Conservation (phyloP, 2,113 vertebrate genomes). For the Pygathrix nemaeus region DNA sequence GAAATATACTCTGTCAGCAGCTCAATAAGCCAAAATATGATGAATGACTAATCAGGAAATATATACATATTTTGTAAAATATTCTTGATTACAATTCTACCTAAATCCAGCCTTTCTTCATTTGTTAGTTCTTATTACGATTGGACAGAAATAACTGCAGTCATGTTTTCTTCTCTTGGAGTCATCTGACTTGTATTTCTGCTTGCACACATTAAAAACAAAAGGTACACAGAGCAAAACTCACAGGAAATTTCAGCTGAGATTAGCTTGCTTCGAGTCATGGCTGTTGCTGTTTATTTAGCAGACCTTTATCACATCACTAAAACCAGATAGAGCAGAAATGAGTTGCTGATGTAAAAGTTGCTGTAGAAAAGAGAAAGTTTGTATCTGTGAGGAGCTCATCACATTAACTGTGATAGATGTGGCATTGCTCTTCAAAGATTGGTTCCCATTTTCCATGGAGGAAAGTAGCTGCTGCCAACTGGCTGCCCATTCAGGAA, state of each 20-base stretch:
- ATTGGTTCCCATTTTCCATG: neutral
- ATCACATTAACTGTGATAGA: neutral
- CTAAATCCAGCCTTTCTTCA: slow-evolving; percentile 55
- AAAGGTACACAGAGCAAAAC: slow-evolving; percentile 7
- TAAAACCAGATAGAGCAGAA: slow-evolving; percentile 52
- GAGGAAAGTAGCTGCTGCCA: neutral
- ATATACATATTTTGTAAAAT: slow-evolving; percentile 56
- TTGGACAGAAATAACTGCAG: neutral
- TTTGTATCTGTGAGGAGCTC: neutral
- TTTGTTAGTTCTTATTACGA: slow-evolving; percentile 46
- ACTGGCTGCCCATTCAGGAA: neutral
- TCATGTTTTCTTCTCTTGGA: neutral
- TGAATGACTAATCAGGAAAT: slow-evolving; percentile 64
- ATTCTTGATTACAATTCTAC: slow-evolving; percentile 59
- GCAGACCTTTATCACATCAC: neutral
- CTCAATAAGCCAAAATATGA: slow-evolving; percentile 67
- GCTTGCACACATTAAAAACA: neutral
- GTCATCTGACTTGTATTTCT: slow-evolving; percentile 48
- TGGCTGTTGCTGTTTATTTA: neutral
- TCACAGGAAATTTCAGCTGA: neutral
- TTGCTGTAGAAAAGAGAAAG: neutral
- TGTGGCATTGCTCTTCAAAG: neutral
- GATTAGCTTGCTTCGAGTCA: neutral
- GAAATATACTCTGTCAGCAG: slow-evolving; percentile 66
- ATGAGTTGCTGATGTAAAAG: slow-evolving; percentile 26